A percentile compares a stretch with the other conserved stretches of the same genome.
These are phyloP conservation scores for Hyperopisus bebe DNA, from an alignment of 2,113 vertebrate genomes.

Conservation along the genomic window DNA sequence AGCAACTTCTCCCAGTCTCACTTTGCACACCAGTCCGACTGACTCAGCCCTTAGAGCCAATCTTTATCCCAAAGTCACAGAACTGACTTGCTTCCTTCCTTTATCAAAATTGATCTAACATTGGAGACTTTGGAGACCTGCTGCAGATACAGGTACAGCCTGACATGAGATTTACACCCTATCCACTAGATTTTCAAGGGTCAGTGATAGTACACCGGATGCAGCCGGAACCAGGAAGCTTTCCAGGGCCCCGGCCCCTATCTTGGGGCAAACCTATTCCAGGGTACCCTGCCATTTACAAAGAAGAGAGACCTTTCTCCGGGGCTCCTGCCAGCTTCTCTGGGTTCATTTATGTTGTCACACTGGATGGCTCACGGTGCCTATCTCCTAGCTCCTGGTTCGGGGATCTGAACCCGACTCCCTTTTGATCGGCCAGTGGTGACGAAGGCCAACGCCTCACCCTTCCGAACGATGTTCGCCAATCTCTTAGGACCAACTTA, in stretches of 20 bases:
- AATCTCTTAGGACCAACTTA: not conserved
- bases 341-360: not conserved
- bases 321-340: not conserved
- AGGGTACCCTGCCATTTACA: conserved; percentile 30
- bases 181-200: not conserved
- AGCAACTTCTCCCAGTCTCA: not conserved
- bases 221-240: not conserved
- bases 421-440: too few relatives aligned
- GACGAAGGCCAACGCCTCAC: too few relatives aligned
- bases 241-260: conserved; percentile 23
- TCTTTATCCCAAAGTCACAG: conserved; percentile 16
- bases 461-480: not conserved
- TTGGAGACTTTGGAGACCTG: not conserved
- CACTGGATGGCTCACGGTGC: not conserved
- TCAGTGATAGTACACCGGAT: not conserved
- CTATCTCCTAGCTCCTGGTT: not conserved
- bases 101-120: not conserved
- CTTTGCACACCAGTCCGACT: not conserved
- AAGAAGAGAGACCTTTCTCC: not conserved
- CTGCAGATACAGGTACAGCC: not conserved
- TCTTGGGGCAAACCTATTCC: conserved; percentile 32
- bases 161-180: not conserved
- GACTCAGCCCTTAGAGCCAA: conserved; percentile 19
- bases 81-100: conserved; percentile 4
- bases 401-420: not conserved